Evolutionary conservation across 2,888 invertebrate species (phyloP).

Genomic region (Drosophila nr. perissopoda): DNA sequence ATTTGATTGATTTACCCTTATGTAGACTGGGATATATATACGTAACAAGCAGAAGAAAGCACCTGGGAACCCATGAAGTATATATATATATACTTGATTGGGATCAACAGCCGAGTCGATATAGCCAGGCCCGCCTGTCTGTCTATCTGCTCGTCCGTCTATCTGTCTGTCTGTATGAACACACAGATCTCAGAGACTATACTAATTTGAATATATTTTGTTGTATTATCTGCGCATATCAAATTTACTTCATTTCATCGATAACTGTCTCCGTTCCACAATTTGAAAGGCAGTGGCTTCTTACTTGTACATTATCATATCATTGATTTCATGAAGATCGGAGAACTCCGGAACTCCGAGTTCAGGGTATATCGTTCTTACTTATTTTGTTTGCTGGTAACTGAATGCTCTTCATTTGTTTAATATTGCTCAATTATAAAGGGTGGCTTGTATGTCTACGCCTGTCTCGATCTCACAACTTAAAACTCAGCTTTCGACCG

Average conservation of each 20-base stretch:
- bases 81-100: background rate
- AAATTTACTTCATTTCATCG: background rate
- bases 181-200: background rate
- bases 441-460: background rate
- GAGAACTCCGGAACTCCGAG: background rate
- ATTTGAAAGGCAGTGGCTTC: too few relatives aligned
- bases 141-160: too few relatives aligned
- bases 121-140: too few relatives aligned
- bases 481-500: background rate
- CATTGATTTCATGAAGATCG: background rate
- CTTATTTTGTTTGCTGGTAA: background rate
- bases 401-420: background rate
- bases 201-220: background rate
- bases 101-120: too few relatives aligned
- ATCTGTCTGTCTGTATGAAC: too few relatives aligned
- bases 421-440: background rate
- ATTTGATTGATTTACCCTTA: background rate
- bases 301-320: background rate
- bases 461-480: background rate
- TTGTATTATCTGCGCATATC: background rate
- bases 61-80: background rate
- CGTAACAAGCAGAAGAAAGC: background rate
- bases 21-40: background rate
- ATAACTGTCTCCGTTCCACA: background rate
- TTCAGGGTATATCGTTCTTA: background rate